Conservation (phyloP, 2,888 invertebrate genomes). For the Argyra leucocephala region DNA sequence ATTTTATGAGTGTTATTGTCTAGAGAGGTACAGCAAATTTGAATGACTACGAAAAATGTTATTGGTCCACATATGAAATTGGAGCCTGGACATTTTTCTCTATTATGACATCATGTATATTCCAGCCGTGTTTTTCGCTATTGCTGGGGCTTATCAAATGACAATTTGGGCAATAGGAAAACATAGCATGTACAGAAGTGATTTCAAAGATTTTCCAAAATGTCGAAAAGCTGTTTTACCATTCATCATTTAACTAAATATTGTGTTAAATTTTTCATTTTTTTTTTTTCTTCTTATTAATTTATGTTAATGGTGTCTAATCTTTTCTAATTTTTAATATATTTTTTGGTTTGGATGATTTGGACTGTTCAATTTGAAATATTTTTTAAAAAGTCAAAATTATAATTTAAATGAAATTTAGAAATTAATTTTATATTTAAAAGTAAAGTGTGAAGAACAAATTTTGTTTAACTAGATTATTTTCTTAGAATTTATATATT, state of each 20-base stretch:
- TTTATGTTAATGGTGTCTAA: neutral
- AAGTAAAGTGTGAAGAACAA: no score
- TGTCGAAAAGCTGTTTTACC: constrained; percentile 82
- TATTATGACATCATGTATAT: constrained; percentile 87
- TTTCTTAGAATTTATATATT: no score
- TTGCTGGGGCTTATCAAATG: constrained; percentile 95
- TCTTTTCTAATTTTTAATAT: neutral
- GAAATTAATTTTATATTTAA: no score
- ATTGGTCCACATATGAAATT: constrained; percentile 89
- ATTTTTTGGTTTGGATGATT: neutral
- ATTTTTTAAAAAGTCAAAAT: no score
- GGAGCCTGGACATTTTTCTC: constrained; percentile 90
- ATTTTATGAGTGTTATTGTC: no score
- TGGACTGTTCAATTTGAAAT: neutral
- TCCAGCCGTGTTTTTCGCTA: constrained; percentile 84
- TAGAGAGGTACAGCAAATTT: no score
- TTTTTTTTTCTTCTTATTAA: no score
- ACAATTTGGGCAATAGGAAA: constrained; percentile 93
- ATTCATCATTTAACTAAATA: constrained; percentile 58
- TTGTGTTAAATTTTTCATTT: neutral
- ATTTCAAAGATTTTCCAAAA: constrained; percentile 85
- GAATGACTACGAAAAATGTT: no score
- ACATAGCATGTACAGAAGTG: constrained; percentile 87
- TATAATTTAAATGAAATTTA: no score
- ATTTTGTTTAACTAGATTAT: no score